Evolutionary conservation across 1,140 invertebrate species (phyloP).

Genomic region (Drosophila elegans): DNA sequence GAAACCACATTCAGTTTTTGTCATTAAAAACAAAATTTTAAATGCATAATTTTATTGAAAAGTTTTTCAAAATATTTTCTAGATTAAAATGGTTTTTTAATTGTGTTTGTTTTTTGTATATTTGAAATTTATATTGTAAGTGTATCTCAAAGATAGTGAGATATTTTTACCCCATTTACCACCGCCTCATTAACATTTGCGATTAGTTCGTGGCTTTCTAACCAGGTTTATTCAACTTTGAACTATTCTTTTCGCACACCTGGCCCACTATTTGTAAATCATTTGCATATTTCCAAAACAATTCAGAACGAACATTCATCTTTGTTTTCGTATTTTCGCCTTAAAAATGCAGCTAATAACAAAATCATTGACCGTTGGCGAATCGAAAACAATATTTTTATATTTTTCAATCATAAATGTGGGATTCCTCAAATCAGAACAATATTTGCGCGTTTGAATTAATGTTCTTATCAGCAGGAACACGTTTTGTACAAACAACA

Average conservation of each 20-base stretch:
- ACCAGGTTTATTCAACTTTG: slow-evolving; percentile 62
- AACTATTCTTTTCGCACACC: slow-evolving; percentile 29
- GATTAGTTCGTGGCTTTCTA: slow-evolving; percentile 33
- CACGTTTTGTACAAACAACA: slow-evolving; percentile 6
- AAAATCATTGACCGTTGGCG: slow-evolving; percentile 32
- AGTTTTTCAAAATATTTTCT: not conserved
- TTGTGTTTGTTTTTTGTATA: not conserved
- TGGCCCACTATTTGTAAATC: slow-evolving; percentile 19
- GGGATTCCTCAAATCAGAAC: slow-evolving; percentile 34
- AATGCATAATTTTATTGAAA: not conserved
- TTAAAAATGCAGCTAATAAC: slow-evolving; percentile 36
- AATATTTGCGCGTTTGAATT: slow-evolving; percentile 37
- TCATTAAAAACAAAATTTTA: not conserved
- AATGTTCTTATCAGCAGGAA: slow-evolving; percentile 32
- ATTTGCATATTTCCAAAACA: slow-evolving; percentile 40
- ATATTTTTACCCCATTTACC: not conserved
- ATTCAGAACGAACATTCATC: not conserved
- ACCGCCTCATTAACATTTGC: slow-evolving; percentile 26
- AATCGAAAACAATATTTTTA: slow-evolving; percentile 25
- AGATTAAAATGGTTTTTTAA: not conserved
- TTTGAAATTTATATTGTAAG: not conserved
- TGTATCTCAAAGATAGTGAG: slow-evolving; percentile 7
- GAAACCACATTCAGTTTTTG: not conserved
- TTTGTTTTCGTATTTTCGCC: slow-evolving; percentile 18
- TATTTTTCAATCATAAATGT: slow-evolving; percentile 35